Evolutionary conservation across 2,113 vertebrate genomes (phyloP), one percentile per base, ranked within the genome.

Genomic region (Panthera uncia): DNA sequence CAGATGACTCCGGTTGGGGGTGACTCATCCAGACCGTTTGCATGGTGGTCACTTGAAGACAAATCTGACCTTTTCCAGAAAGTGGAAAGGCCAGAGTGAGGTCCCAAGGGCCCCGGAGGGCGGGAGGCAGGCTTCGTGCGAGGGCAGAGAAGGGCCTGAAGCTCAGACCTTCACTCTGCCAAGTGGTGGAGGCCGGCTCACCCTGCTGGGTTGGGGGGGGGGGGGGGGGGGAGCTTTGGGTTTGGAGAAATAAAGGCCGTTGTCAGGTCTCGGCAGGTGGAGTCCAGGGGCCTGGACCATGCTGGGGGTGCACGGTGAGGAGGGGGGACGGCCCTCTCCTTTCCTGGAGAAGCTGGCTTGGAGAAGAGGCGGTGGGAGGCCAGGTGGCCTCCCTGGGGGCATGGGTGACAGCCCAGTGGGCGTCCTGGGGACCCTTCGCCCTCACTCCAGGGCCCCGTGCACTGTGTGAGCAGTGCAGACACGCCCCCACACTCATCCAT

Each of bases 381-480:
- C 19, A 11, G 1, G 0, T 38, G 50, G 38, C 18, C n/a, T 78
- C 88, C 13, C 73, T 19, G 4, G 36, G 16, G 10, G 8, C 12
- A 5, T 27, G 57, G 27, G 7, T 3, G 0, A 0, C 1, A 15
- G 18, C 55, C 33, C 9, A 11, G n/a, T 5, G 38, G 48, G 25
- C 8, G 4, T 25, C 48, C 55, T 18, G n/a, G 73, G 14, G 41
- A 38, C 45, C 57, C 65, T 78, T 15, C 36, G 23, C 50, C 21
- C 50, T n/a, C n/a, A 14, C 0, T 2, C 2, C 18, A 0, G 0
- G 5, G 63, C 16, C 36, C 48, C 3, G 0, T 0, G 0, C 18
- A 7, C 79, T 12, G 16, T 3, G 1, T 33, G 66, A n/a, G 79
- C 50, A 65, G 27, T 36, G 12, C 3, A 4, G 66, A 25, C 15